phyloP scores from a whole-genome alignment of 53 echinoderm and acorn worm genomes.

The Apostichopus leukothele region DNA sequence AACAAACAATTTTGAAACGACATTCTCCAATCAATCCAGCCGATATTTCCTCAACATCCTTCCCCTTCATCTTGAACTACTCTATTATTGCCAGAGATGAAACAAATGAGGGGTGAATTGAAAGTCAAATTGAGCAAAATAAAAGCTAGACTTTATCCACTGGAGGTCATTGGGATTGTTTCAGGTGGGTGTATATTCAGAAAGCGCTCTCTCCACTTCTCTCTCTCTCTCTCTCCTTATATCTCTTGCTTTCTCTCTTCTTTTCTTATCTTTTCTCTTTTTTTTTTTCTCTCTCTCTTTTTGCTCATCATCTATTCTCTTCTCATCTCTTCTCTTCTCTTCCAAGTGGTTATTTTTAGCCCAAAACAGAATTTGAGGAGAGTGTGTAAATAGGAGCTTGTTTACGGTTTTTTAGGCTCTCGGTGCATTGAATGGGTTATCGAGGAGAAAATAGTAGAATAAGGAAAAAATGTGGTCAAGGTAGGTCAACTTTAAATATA shows the following conservation, averaged over 20 bases:
- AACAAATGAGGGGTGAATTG: slow-evolving; percentile 6
- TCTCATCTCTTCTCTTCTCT: neutral
- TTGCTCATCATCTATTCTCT: neutral
- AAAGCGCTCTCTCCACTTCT: neutral
- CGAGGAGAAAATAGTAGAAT: neutral
- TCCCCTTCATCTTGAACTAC: neutral
- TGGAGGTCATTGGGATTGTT: neutral
- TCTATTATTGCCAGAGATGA: neutral
- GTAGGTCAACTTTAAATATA: neutral
- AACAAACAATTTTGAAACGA: neutral
- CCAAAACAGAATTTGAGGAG: neutral
- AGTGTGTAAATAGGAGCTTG: neutral
- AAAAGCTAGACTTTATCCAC: slow-evolving; percentile 14
- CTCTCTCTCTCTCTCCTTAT: too few species aligned
- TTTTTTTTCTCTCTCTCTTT: neutral
- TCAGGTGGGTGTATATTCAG: neutral
- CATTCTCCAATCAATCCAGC: neutral
- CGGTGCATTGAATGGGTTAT: neutral
- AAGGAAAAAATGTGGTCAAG: neutral
- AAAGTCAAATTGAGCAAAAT: neutral
- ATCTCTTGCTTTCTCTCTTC: too few species aligned
- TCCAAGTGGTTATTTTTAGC: neutral
- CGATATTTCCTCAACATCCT: neutral
- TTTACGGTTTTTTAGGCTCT: neutral
- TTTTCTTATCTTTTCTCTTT: neutral